These are phyloP conservation scores for Palaemon carinicauda DNA, from an alignment of 1,140 invertebrate species.

Conservation along the genomic window DNA sequence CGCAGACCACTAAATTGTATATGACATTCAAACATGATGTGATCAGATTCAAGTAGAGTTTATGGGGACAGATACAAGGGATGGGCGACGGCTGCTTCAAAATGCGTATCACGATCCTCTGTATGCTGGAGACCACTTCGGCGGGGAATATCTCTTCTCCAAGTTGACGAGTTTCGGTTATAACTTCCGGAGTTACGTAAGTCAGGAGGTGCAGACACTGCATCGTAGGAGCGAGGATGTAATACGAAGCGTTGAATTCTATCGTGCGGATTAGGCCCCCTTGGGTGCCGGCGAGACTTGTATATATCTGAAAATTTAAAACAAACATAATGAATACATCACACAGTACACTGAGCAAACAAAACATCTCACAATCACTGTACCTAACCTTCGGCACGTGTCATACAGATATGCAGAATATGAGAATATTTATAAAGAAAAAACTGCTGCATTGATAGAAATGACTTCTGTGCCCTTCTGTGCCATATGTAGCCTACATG, in stretches of 20 bases:
- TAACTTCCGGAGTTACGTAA: slow-evolving; percentile 30
- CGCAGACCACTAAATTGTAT: slow-evolving; percentile 45
- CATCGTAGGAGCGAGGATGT: slow-evolving; percentile 10
- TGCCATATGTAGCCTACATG: too few species aligned
- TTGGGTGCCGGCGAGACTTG: slow-evolving; percentile 13
- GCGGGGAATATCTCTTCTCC: slow-evolving; percentile 37
- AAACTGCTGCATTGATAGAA: too few species aligned
- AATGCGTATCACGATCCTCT: slow-evolving; percentile 31
- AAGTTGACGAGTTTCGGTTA: slow-evolving; percentile 29
- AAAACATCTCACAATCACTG: too few species aligned
- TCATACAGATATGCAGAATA: too few species aligned
- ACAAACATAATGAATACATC: not conserved
- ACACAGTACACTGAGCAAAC: too few species aligned
- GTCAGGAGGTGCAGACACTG: slow-evolving; percentile 44
- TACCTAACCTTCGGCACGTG: too few species aligned
- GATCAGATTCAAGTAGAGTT: slow-evolving; percentile 19
- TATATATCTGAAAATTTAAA: slow-evolving; percentile 14
- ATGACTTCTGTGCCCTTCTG: too few species aligned
- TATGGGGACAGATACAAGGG: slow-evolving; percentile 12
- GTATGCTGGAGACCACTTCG: slow-evolving; percentile 33
- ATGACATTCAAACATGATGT: slow-evolving; percentile 35
- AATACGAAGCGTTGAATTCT: not conserved
- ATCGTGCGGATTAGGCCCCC: not conserved
- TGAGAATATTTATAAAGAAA: too few species aligned
- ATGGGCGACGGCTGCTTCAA: not conserved